These are phyloP conservation scores for Sinhomidia bicolor DNA, from an alignment of 2,888 invertebrate species.

Conservation along the genomic window DNA sequence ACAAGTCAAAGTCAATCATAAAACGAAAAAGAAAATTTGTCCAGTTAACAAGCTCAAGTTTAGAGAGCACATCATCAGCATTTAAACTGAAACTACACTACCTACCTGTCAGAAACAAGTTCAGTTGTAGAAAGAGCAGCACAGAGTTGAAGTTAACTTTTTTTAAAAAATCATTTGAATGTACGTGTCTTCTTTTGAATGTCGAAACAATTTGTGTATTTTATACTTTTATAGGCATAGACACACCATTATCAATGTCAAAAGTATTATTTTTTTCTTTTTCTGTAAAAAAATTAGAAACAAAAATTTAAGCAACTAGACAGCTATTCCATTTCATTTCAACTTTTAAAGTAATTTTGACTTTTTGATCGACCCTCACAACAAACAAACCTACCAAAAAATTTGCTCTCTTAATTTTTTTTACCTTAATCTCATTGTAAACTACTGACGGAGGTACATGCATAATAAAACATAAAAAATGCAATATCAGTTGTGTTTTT, in stretches of 20 bases:
- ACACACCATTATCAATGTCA: slow-evolving; percentile 38
- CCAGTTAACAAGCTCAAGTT: slow-evolving; percentile 65
- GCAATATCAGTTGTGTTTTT: background rate
- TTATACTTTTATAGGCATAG: slow-evolving; percentile 7
- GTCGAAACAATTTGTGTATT: slow-evolving; percentile 48
- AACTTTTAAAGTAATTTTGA: slow-evolving; percentile 56
- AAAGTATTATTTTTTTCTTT: slow-evolving; percentile 15
- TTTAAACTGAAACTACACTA: no score
- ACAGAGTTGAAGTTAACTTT: no score
- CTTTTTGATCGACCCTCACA: slow-evolving; percentile 32
- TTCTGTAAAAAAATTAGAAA: background rate
- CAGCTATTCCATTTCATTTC: slow-evolving; percentile 24
- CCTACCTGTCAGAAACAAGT: slow-evolving; percentile 70
- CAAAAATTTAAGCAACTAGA: background rate
- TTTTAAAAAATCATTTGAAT: no score
- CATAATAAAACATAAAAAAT: background rate
- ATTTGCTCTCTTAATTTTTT: background rate
- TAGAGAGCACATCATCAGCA: no score
- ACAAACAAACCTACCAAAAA: background rate
- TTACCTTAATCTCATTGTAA: background rate
- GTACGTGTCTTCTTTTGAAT: background rate
- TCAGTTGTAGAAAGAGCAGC: slow-evolving; percentile 16
- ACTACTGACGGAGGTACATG: background rate
- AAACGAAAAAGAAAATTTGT: slow-evolving; percentile 59
- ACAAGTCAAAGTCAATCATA: slow-evolving; percentile 73